phyloP scores from a whole-genome alignment of 1,140 invertebrate species.

The Lerema accius region DNA sequence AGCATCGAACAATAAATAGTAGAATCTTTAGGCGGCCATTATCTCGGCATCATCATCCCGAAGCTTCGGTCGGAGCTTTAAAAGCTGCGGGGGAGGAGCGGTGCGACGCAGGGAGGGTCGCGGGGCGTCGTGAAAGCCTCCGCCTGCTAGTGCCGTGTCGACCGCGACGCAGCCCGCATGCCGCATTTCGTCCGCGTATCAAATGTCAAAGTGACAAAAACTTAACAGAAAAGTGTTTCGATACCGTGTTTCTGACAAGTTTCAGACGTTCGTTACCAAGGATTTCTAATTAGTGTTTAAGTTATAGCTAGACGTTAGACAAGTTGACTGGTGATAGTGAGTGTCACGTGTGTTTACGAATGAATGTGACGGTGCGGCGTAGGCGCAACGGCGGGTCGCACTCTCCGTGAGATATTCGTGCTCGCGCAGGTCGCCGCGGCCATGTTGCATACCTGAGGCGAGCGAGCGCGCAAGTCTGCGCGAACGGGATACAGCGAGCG shows the following conservation, averaged over 20 bases:
- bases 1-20: conserved; percentile 76
- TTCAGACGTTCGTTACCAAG: conserved; percentile 38
- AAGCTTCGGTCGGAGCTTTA: conserved; percentile 66
- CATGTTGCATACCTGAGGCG: conserved; percentile 80
- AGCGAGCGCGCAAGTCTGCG: conserved; percentile 72
- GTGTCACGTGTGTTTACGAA: conserved; percentile 80
- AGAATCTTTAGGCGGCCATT: conserved; percentile 77
- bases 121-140: conserved; percentile 72
- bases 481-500: conserved; percentile 75
- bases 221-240: conserved; percentile 63
- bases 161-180: conserved; percentile 65
- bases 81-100: conserved; percentile 64
- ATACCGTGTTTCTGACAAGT: conserved; percentile 45
- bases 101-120: conserved; percentile 56
- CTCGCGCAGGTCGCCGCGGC: conserved; percentile 76
- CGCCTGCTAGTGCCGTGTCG: conserved; percentile 74
- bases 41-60: conserved; percentile 77
- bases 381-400: conserved; percentile 75
- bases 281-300: conserved; percentile 41
- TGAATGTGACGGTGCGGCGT: conserved; percentile 78
- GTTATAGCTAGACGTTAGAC: conserved; percentile 8
- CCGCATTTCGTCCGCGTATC: conserved; percentile 41
- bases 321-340: conserved; percentile 61
- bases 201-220: conserved; percentile 55
- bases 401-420: conserved; percentile 80